Conservation (phyloP, 1,140 invertebrate genomes). For the Magallana ariakensis region DNA sequence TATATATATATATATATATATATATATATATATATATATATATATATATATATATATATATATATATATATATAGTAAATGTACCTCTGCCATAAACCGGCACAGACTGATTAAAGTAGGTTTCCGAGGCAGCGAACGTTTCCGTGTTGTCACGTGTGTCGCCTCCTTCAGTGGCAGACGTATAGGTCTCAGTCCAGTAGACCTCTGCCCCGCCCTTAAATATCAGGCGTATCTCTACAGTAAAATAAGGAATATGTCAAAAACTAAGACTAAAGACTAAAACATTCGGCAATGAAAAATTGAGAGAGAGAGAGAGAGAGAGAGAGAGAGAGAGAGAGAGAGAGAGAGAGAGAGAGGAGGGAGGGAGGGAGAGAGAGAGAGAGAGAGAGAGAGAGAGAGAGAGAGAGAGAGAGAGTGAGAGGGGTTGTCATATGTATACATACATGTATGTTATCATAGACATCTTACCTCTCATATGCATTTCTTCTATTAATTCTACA, state of each 20-base stretch:
- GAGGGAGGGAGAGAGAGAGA: not conserved
- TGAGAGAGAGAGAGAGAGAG: not conserved
- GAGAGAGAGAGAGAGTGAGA: no score
- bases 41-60: no score
- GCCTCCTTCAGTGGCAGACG: slow-evolving; percentile 53
- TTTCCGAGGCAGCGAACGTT: slow-evolving; percentile 65
- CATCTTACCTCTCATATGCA: slow-evolving; percentile 50
- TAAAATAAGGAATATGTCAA: not conserved
- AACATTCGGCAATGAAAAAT: no score
- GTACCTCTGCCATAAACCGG: slow-evolving; percentile 69
- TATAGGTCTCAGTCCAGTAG: slow-evolving; percentile 68
- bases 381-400: no score
- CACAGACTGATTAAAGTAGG: slow-evolving; percentile 66
- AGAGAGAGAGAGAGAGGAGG: not conserved
- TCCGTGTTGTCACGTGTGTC: slow-evolving; percentile 61
- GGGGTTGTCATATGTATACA: no score
- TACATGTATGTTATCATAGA: slow-evolving; percentile 48
- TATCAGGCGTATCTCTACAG: slow-evolving; percentile 65
- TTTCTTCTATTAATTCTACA: slow-evolving; percentile 43
- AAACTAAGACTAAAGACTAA: no score
- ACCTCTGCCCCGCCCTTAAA: slow-evolving; percentile 67
- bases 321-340: no score
- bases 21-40: no score
- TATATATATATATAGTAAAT: no score
- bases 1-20: no score